A percentile compares a stretch with the other conserved stretches of the same genome.
These are phyloP conservation scores for Aix galericulata DNA, from an alignment of 2,113 vertebrate species.

Conservation along the genomic window DNA sequence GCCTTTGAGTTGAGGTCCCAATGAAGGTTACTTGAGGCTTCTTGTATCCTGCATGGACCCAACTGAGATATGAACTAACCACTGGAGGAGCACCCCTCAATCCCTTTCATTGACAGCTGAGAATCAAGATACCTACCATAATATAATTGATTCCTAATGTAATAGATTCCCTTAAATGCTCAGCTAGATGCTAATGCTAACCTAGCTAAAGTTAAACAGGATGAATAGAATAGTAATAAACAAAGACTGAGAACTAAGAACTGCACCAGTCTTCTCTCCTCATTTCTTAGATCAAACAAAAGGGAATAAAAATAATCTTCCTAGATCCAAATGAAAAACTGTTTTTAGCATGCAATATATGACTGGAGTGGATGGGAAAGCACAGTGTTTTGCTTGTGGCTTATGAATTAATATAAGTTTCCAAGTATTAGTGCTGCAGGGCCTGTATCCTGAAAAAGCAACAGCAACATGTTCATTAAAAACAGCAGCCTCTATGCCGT, in stretches of 20 bases:
- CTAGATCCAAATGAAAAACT: background rate
- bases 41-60: background rate
- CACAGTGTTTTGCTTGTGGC: background rate
- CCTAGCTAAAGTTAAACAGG: background rate
- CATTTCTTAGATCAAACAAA: background rate
- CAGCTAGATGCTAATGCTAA: background rate
- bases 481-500: background rate
- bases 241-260: background rate
- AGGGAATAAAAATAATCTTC: background rate
- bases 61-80: background rate
- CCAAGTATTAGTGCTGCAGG: conserved; percentile 27
- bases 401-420: conserved; percentile 46
- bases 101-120: background rate
- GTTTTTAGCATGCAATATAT: background rate
- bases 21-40: background rate
- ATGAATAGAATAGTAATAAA: background rate
- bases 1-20: background rate
- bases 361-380: background rate
- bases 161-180: background rate
- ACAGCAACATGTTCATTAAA: conserved; percentile 19
- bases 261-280: background rate
- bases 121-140: background rate
- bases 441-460: background rate
- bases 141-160: background rate
- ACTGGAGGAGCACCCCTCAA: background rate